phyloP scores from a whole-genome alignment of 1,140 invertebrate genomes.

The Halictus rubicundus region DNA sequence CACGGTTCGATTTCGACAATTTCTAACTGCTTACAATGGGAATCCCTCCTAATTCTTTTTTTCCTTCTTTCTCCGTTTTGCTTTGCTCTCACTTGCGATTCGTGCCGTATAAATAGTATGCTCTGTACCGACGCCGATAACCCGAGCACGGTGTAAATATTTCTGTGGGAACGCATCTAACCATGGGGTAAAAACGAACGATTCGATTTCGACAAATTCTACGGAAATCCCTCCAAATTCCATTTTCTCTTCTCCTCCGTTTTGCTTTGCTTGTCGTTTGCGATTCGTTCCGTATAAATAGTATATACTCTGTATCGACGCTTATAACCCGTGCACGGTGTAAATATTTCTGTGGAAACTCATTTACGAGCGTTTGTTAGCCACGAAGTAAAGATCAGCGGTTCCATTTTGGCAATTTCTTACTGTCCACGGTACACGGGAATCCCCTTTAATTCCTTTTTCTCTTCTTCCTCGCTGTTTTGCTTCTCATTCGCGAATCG shows the following conservation, averaged over 20 bases:
- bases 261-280: too few species aligned
- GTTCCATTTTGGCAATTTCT: too few species aligned
- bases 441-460: not conserved
- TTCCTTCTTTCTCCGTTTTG: too few species aligned
- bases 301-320: not conserved
- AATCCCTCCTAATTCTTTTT: not conserved
- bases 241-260: too few species aligned
- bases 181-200: too few species aligned
- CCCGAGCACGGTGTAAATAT: not conserved
- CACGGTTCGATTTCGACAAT: not conserved
- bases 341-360: not conserved
- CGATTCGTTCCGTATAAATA: not conserved
- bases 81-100: not conserved
- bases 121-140: not conserved
- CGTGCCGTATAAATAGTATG: not conserved
- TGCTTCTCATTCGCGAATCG: not conserved
- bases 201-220: too few species aligned
- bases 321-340: too few species aligned
- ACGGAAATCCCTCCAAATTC: too few species aligned
- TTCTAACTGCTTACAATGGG: not conserved
- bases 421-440: not conserved
- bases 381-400: too few species aligned
- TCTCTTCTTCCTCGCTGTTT: too few species aligned
- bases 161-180: not conserved
- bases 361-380: too few species aligned